Evolutionary conservation across 2,888 invertebrate species (phyloP).

Genomic region (Patella pellucida): DNA sequence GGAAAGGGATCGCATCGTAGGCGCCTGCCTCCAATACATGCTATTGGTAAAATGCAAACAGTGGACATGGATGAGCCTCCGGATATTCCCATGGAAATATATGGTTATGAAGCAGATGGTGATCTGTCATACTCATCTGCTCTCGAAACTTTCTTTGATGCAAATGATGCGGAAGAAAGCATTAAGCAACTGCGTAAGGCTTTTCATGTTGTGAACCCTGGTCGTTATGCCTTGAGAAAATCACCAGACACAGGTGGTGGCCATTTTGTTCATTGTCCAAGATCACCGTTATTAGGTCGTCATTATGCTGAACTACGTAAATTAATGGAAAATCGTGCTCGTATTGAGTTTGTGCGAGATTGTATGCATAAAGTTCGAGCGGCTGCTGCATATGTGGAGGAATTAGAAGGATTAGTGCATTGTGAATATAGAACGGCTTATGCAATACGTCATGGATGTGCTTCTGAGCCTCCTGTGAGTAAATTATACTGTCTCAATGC

Average conservation of each 20-base stretch:
- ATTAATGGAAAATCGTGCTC: constrained; percentile 58
- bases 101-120: constrained; percentile 38
- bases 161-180: constrained; percentile 55
- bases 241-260: constrained; percentile 57
- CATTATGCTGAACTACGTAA: constrained; percentile 58
- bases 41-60: constrained; percentile 52
- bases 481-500: constrained; percentile 65
- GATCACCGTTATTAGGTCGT: constrained; percentile 53
- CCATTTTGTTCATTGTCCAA: constrained; percentile 64
- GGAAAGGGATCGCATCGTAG: constrained; percentile 29
- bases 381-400: constrained; percentile 55
- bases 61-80: constrained; percentile 60
- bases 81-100: constrained; percentile 39
- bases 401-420: constrained; percentile 56
- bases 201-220: constrained; percentile 62
- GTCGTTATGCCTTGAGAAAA: constrained; percentile 60
- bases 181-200: constrained; percentile 49
- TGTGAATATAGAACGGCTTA: constrained; percentile 62
- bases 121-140: constrained; percentile 33
- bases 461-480: constrained; percentile 53
- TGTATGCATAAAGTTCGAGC: constrained; percentile 54
- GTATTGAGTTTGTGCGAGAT: constrained; percentile 62
- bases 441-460: constrained; percentile 58
- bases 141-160: constrained; percentile 45
- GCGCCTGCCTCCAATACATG: constrained; percentile 53